Evolutionary conservation across 2,113 vertebrate species (phyloP).

Genomic region (Heterochromis multidens): DNA sequence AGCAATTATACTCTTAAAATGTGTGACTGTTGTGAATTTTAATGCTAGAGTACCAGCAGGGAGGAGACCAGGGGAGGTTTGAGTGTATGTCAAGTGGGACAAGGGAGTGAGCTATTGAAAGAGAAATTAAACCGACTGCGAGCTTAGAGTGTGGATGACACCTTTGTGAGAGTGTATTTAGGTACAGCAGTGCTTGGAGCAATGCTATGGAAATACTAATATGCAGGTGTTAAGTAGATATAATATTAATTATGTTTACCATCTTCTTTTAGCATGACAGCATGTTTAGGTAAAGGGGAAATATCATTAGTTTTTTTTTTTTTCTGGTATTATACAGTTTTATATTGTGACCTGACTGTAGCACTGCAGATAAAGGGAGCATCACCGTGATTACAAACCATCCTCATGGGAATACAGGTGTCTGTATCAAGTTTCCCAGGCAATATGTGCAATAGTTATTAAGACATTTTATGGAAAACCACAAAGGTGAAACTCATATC

Average conservation of each 20-base stretch:
- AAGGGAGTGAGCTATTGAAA: neutral
- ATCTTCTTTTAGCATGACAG: neutral
- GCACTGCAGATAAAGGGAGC: fast-evolving
- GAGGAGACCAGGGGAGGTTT: neutral
- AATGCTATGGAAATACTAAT: neutral
- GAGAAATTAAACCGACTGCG: constrained; percentile 2
- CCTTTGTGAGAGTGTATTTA: neutral
- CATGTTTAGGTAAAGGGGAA: neutral
- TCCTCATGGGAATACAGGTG: neutral
- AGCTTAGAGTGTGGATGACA: neutral
- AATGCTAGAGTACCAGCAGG: neutral
- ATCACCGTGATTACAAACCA: neutral
- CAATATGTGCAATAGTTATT: neutral
- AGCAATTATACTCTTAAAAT: constrained; percentile 55
- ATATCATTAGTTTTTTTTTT: neutral
- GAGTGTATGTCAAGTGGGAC: neutral
- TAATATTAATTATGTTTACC: neutral
- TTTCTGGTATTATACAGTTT: neutral
- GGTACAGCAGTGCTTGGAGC: neutral
- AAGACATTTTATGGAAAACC: neutral
- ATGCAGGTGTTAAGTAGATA: neutral
- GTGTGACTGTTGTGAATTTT: constrained; percentile 30
- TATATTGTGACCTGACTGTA: neutral
- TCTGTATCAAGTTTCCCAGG: neutral
- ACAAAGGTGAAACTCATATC: neutral